phyloP scores from a whole-genome alignment of 2,113 vertebrate genomes.

The Melanotaenia duboulayi region DNA sequence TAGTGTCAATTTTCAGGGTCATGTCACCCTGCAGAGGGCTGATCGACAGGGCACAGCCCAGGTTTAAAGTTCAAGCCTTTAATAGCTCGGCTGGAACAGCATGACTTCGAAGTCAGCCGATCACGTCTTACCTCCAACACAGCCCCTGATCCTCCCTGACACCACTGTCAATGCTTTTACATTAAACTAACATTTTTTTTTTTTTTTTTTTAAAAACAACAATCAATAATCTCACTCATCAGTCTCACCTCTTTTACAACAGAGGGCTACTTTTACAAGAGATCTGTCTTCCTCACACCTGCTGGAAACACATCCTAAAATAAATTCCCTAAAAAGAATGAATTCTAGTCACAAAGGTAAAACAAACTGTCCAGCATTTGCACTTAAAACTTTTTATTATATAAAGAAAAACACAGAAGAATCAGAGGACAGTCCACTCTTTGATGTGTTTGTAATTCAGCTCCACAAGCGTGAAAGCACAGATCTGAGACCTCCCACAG shows the following conservation, averaged over 20 bases:
- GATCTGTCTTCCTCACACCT: slow-evolving; percentile 39
- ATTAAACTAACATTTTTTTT: too few species aligned
- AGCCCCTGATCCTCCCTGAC: slow-evolving; percentile 35
- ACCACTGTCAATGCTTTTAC: slow-evolving; percentile 15
- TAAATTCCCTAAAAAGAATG: background rate
- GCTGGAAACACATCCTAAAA: slow-evolving; percentile 17
- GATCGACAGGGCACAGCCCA: slow-evolving; percentile 33
- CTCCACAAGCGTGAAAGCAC: slow-evolving; percentile 50
- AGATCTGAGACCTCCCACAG: slow-evolving; percentile 73
- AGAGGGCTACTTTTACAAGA: slow-evolving; percentile 13
- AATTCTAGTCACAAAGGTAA: slow-evolving; percentile 2
- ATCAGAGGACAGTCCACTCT: slow-evolving; percentile 25
- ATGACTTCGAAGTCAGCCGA: slow-evolving; percentile 47
- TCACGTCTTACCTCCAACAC: slow-evolving; percentile 33
- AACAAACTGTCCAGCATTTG: slow-evolving; percentile 5
- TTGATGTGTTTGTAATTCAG: slow-evolving; percentile 66
- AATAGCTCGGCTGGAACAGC: slow-evolving; percentile 55
- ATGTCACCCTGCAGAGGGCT: slow-evolving; percentile 46
- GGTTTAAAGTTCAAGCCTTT: slow-evolving; percentile 75
- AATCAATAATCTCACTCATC: slow-evolving; percentile 8
- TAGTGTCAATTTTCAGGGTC: slow-evolving; percentile 72
- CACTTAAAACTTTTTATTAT: slow-evolving; percentile 21
- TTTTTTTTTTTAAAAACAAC: too few species aligned
- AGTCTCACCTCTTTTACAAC: slow-evolving; percentile 3
- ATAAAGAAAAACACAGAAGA: slow-evolving; percentile 23